Percentiles rank a stretch among this genome's conserved stretches.
Conservation (phyloP, 2,797 vertebrate species). For the Benthosema pterotum region DNA sequence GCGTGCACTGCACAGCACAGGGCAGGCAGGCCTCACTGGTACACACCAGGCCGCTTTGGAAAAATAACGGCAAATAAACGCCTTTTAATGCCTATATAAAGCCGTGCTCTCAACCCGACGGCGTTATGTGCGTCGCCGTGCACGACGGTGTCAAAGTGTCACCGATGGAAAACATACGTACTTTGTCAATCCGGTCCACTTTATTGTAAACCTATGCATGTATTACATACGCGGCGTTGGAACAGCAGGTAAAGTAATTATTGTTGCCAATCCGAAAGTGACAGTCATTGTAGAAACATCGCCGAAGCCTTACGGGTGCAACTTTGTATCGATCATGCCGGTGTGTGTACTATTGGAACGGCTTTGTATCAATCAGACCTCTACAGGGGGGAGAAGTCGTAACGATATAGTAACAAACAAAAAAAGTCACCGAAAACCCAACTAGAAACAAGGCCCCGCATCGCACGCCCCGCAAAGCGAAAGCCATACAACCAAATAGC, state of each 20-base stretch:
- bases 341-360: no score
- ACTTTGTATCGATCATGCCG: no score
- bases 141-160: conserved; percentile 10
- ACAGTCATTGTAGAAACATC: no score
- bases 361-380: no score
- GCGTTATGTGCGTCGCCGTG: conserved; percentile 1
- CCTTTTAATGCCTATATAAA: conserved; percentile 35
- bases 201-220: conserved; percentile 6
- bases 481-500: conserved; percentile 42
- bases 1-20: conserved; percentile 62
- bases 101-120: conserved; percentile 38
- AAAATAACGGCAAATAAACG: conserved; percentile 52
- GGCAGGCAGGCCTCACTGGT: conserved; percentile 73
- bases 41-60: conserved; percentile 72
- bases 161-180: conserved; percentile 29
- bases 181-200: conserved; percentile 38
- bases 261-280: conserved; percentile 36
- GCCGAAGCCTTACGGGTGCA: no score
- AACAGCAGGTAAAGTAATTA: conserved; percentile 36
- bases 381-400: no score
- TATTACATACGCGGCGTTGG: conserved; percentile 7
- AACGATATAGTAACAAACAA: background rate
- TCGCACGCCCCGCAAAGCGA: conserved; percentile 18
- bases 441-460: conserved; percentile 46
- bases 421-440: conserved; percentile 34